These are phyloP conservation scores for Euphonia xanthogaster DNA, from an alignment of 2,797 vertebrate species.

Conservation along the genomic window DNA sequence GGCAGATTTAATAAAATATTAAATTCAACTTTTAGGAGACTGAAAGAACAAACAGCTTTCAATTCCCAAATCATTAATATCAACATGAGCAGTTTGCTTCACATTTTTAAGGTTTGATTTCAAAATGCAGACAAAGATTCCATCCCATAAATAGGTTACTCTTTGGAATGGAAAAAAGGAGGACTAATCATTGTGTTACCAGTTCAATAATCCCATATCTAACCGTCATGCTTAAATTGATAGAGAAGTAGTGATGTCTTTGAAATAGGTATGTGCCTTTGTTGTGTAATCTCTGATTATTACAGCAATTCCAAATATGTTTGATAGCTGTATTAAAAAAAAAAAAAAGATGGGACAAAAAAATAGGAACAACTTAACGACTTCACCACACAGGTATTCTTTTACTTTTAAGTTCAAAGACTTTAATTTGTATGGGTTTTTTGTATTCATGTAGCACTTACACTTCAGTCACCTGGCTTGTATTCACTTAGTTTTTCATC, in stretches of 20 bases:
- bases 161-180: not conserved
- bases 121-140: conserved; percentile 25
- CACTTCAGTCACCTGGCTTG: not conserved
- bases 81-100: conserved; percentile 41
- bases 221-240: not conserved
- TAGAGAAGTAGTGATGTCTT: not conserved
- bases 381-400: not conserved
- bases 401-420: not conserved
- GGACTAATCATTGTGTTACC: not conserved
- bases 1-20: conserved; percentile 31
- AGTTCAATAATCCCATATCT: not conserved
- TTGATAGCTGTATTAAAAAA: not conserved
- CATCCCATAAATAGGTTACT: conserved; percentile 57
- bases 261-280: not conserved
- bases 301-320: not conserved
- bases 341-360: not conserved
- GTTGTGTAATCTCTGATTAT: not conserved
- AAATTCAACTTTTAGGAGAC: conserved; percentile 32
- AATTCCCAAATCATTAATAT: conserved; percentile 63
- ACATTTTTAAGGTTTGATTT: conserved; percentile 30
- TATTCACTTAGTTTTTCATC: not conserved
- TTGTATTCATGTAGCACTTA: not conserved
- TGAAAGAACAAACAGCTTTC: conserved; percentile 35
- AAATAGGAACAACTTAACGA: not conserved
- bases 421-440: fast-evolving